Evolutionary conservation across 2,888 invertebrate genomes (phyloP), one percentile per base, ranked within the genome.

Genomic region (Dione vanillae): DNA sequence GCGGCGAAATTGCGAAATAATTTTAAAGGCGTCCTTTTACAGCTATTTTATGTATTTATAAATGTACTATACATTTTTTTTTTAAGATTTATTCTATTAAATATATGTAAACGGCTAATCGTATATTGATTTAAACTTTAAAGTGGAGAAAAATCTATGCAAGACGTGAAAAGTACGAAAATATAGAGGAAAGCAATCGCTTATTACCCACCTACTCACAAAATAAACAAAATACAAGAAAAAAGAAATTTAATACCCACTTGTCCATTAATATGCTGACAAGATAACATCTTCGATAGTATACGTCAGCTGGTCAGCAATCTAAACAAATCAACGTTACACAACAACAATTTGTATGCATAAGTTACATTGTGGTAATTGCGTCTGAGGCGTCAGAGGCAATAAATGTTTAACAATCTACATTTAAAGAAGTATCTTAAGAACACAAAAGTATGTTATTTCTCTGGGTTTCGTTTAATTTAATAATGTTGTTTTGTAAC

Each of bases 321-420:
- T 73, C 65, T 45, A 40, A 69, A 64, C 40, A 59, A 27, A 66
- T 61, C 43, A 65, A 67, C 51, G 58, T 66, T 62, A 73, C 69
- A 69, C 69, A 69, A 69, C 52, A 62, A 41, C 40, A 43, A 56
- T 66, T 71, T 64, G 45, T 71, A 54, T 69, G 62, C 66, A 65
- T 54, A 65, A 67, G 41, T 65, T 27, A 59, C 67, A 65, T 64
- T 59, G 58, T 64, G 69, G 52, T 67, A 56, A 67, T 40, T 61
- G 40, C 56, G 35, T 65, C 52, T 65, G 67, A 49, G 65, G 64
- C 67, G 69, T 69, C 65, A 71, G 65, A 49, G 64, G 59, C 64
- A 54, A 69, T 69, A 69, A 74, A 71, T 16, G 64, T n/a, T 51
- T 10, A 16, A n/a, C 54, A 27, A 56, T 65, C 40, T 58, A 58